phyloP scores from a whole-genome alignment of 2,888 invertebrate genomes.

The Drosophila mayaguana region DNA sequence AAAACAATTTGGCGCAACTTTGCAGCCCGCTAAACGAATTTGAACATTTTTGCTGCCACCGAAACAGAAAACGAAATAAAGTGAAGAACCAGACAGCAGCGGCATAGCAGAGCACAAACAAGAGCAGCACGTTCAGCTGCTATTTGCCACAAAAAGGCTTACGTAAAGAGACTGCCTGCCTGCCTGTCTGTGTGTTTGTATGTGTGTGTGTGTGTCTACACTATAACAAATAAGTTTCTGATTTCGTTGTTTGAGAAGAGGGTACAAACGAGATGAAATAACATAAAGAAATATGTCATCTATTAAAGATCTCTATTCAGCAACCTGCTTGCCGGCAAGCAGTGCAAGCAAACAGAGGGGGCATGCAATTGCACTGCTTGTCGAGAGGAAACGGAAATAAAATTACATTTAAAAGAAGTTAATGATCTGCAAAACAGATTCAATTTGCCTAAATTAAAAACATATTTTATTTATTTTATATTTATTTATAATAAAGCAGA shows the following conservation, averaged over 20 bases:
- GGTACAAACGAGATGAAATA: slow-evolving; percentile 13
- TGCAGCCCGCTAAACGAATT: slow-evolving; percentile 75
- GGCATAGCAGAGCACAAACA: slow-evolving; percentile 8
- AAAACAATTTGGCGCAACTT: slow-evolving; percentile 72
- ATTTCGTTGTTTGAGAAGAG: slow-evolving; percentile 28
- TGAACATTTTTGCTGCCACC: slow-evolving; percentile 45
- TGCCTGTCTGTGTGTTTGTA: too few species aligned
- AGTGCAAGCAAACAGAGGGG: background rate
- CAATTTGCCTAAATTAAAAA: too few species aligned
- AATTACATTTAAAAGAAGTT: too few species aligned
- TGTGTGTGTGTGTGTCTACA: slow-evolving; percentile 9
- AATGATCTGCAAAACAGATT: too few species aligned
- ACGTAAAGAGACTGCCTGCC: background rate
- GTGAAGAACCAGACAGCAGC: background rate
- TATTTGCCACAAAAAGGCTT: slow-evolving; percentile 33
- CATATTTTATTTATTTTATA: too few species aligned
- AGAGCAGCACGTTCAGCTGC: slow-evolving; percentile 28
- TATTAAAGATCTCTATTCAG: slow-evolving; percentile 4
- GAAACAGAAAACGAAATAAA: slow-evolving; percentile 7
- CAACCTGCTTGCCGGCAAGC: background rate
- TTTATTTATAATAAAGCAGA: too few species aligned
- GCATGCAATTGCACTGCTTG: background rate
- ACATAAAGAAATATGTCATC: slow-evolving; percentile 5
- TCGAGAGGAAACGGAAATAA: background rate
- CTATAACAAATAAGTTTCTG: slow-evolving; percentile 35